Conservation (phyloP, 37 sponge, comb jelly and placozoan genomes). For the Dysidea cf. avara region DNA sequence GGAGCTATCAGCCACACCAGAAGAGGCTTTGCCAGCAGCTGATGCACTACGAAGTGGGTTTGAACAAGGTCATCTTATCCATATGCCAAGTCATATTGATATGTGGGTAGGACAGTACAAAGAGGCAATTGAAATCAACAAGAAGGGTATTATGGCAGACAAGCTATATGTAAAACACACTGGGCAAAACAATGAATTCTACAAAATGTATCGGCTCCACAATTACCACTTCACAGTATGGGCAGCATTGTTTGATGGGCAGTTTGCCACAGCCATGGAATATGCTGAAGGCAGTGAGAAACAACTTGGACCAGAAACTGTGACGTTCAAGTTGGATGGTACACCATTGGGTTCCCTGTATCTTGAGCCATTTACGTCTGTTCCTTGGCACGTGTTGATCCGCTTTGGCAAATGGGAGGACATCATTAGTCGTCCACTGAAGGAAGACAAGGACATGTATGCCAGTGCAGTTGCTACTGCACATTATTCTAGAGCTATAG, state of each 20-base stretch:
- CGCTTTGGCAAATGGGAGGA: slow-evolving; percentile 74
- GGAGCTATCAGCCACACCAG: slow-evolving; percentile 68
- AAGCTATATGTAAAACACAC: slow-evolving; percentile 17
- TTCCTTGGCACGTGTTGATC: too few species aligned
- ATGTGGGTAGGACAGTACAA: slow-evolving; percentile 79
- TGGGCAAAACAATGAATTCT: slow-evolving; percentile 48
- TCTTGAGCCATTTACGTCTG: slow-evolving; percentile 35
- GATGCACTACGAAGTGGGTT: slow-evolving; percentile 25
- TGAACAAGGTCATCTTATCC: slow-evolving; percentile 62
- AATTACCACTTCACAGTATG: slow-evolving; percentile 67
- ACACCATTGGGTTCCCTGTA: slow-evolving; percentile 44
- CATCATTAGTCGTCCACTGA: slow-evolving; percentile 51
- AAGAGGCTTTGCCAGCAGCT: slow-evolving; percentile 60
- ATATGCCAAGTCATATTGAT: slow-evolving; percentile 74
- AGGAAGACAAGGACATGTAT: slow-evolving; percentile 52
- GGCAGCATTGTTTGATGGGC: slow-evolving; percentile 76
- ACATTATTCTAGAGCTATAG: slow-evolving; percentile 67
- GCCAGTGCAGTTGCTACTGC: slow-evolving; percentile 34
- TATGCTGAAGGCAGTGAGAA: slow-evolving; percentile 45
- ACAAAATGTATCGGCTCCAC: slow-evolving; percentile 55
- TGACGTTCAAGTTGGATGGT: slow-evolving; percentile 39
- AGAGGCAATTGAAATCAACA: slow-evolving; percentile 65
- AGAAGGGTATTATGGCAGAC: slow-evolving; percentile 46
- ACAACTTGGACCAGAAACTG: slow-evolving; percentile 45
- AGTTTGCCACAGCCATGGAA: slow-evolving; percentile 46